These are phyloP conservation scores for Electrona antarctica DNA, from an alignment of 2,113 vertebrate species.

Conservation along the genomic window DNA sequence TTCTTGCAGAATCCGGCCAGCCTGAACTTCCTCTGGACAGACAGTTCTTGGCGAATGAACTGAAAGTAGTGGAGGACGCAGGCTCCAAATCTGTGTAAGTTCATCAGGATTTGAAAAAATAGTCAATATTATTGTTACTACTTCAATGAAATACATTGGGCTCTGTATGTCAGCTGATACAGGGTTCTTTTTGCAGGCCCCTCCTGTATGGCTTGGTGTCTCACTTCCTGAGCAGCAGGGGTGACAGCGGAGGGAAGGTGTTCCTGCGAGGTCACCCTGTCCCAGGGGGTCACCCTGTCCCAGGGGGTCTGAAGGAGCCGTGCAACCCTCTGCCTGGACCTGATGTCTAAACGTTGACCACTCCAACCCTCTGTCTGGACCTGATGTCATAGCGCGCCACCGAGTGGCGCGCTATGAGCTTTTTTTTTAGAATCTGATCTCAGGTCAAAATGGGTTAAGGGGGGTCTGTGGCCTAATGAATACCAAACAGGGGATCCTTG, in stretches of 20 bases:
- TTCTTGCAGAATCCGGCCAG: constrained; percentile 94
- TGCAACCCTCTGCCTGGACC: no score
- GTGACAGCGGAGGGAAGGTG: constrained; percentile 67
- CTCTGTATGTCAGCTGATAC: not conserved
- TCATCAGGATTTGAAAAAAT: constrained; percentile 25
- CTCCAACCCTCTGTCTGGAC: constrained; percentile 25
- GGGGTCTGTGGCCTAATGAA: no score
- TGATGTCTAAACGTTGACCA: constrained; percentile 30
- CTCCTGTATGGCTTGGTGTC: constrained; percentile 90
- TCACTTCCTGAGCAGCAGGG: constrained; percentile 81
- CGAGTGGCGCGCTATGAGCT: no score
- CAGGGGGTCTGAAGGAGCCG: not conserved
- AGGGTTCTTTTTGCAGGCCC: constrained; percentile 78
- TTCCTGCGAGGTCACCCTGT: constrained; percentile 69
- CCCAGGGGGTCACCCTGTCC: constrained; percentile 12
- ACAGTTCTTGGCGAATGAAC: constrained; percentile 88
- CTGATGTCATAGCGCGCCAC: no score
- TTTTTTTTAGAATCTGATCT: no score
- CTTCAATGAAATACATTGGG: constrained; percentile 63
- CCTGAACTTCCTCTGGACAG: constrained; percentile 89
- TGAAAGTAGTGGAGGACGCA: constrained; percentile 87
- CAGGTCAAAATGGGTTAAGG: no score
- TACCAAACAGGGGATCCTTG: no score
- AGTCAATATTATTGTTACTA: constrained; percentile 13
- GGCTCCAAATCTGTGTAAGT: constrained; percentile 89